A percentile compares a stretch with the other conserved stretches of the same genome.
Evolutionary conservation across 2,113 vertebrate species (phyloP).

Genomic region (Oreamnos americanus): DNA sequence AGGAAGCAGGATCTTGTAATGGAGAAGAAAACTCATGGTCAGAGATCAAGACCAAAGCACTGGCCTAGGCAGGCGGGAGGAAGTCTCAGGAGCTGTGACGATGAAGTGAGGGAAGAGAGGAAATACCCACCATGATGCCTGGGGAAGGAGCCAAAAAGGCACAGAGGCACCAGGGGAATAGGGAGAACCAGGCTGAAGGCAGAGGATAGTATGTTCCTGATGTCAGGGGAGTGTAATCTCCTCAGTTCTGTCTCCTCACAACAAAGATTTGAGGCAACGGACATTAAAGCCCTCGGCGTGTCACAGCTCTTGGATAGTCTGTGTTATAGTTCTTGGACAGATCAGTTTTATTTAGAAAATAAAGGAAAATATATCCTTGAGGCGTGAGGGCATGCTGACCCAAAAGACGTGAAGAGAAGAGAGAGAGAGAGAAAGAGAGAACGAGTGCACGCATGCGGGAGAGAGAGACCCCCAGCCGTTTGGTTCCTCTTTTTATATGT

Average conservation of each 20-base stretch:
- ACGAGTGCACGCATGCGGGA: rapidly evolving
- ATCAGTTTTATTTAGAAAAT: neutral
- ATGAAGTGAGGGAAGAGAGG: too few relatives aligned
- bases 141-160: too few relatives aligned
- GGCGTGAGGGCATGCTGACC: neutral
- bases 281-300: rapidly evolving
- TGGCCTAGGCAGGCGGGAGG: neutral
- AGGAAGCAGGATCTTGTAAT: neutral
- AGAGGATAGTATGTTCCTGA: neutral
- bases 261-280: neutral
- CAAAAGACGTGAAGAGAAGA: neutral
- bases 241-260: neutral
- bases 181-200: neutral
- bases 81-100: neutral
- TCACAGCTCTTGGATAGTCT: neutral
- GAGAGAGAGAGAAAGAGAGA: neutral
- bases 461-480: neutral
- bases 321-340: neutral
- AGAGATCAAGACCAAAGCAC: neutral
- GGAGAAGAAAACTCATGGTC: neutral
- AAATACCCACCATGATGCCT: rapidly evolving
- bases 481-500: neutral
- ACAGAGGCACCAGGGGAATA: too few relatives aligned
- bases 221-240: neutral
- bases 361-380: neutral